Evolutionary conservation across 2,888 invertebrate genomes (phyloP).

Genomic region (Rhopalosiphum nymphaeae): DNA sequence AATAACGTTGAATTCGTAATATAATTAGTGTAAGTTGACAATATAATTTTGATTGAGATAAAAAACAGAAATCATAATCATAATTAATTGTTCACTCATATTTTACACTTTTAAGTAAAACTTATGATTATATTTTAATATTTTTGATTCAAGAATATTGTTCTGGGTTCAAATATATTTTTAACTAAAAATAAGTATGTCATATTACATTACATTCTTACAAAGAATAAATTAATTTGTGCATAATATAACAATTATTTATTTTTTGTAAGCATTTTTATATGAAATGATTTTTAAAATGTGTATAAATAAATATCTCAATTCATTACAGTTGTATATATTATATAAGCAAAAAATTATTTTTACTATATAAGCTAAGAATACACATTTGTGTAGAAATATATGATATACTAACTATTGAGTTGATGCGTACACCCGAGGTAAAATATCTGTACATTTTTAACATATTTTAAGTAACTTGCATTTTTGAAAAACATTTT

Average conservation of each 20-base stretch:
- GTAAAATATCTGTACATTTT: not conserved
- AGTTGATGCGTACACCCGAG: not conserved
- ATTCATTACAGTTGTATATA: not conserved
- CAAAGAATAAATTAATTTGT: not conserved
- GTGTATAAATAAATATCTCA: not conserved
- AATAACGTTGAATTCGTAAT: not conserved
- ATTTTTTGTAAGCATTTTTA: too few relatives aligned
- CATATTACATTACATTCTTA: not conserved
- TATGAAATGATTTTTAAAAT: not conserved
- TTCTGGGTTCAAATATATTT: not conserved
- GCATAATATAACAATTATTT: too few relatives aligned
- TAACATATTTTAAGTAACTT: not conserved
- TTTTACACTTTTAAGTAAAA: not conserved
- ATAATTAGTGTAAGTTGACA: not conserved
- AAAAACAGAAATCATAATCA: not conserved
- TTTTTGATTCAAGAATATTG: too few relatives aligned
- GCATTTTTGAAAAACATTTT: not conserved
- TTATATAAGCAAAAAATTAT: not conserved
- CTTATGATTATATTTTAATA: not conserved
- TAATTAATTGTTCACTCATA: not conserved
- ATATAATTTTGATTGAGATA: not conserved
- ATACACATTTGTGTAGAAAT: not conserved
- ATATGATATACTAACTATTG: not conserved
- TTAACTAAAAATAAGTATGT: not conserved
- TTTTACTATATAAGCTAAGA: not conserved